Evolutionary conservation across 2,113 vertebrate species (phyloP).

Genomic region (Psettodes erumei): DNA sequence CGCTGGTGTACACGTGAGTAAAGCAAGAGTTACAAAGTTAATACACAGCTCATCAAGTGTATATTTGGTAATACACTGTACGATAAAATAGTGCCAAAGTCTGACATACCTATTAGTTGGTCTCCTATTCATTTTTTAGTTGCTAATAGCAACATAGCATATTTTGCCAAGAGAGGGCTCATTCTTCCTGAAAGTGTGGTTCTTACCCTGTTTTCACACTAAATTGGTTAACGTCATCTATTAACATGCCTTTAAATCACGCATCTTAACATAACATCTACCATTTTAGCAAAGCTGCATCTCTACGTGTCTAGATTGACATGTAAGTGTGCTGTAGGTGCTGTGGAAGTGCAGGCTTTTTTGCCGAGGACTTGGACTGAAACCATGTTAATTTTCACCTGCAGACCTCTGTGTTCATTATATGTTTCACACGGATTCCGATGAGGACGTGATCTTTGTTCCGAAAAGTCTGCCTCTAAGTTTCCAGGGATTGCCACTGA

Average conservation of each 20-base stretch:
- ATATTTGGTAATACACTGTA: background rate
- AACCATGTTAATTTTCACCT: background rate
- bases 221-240: background rate
- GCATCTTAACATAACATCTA: background rate
- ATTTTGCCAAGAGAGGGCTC: background rate
- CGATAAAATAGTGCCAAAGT: rapidly evolving
- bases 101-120: background rate
- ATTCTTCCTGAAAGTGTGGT: background rate
- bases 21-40: conserved; percentile 51
- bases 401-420: background rate
- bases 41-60: background rate
- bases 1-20: conserved; percentile 56
- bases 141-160: conserved; percentile 11
- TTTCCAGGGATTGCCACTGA: conserved; percentile 16
- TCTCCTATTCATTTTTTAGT: background rate
- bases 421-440: conserved; percentile 53
- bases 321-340: too few species aligned
- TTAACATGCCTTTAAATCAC: background rate
- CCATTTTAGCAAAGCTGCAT: background rate
- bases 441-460: conserved; percentile 65
- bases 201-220: background rate
- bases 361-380: background rate
- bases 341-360: background rate
- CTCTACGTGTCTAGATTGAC: background rate
- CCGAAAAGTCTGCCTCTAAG: conserved; percentile 19